phyloP scores from a whole-genome alignment of 2,888 invertebrate genomes.

The Xylota sylvarum region DNA sequence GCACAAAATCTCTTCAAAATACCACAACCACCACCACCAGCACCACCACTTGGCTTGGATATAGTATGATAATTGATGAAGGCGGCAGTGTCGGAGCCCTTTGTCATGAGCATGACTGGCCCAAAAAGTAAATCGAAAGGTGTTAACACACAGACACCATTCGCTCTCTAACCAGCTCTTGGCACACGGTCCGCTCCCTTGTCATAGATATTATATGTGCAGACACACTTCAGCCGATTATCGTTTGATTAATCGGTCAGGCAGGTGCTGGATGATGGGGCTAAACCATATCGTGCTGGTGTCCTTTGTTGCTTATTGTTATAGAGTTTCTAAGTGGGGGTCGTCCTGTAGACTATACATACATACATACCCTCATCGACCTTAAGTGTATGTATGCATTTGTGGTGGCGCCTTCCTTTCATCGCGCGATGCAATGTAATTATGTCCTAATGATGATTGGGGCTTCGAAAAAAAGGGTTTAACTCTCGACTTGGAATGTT shows the following conservation, averaged over 20 bases:
- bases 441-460: conserved; percentile 73
- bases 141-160: conserved; percentile 73
- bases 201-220: conserved; percentile 43
- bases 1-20: conserved; percentile 64
- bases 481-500: conserved; percentile 48
- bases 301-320: conserved; percentile 54
- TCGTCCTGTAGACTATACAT: conserved; percentile 40
- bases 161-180: conserved; percentile 37
- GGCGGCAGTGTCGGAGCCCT: conserved; percentile 65
- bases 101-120: conserved; percentile 72
- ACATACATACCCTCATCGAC: background rate
- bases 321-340: conserved; percentile 35
- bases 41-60: background rate
- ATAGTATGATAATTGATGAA: conserved; percentile 68
- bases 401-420: conserved; percentile 57
- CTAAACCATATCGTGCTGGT: conserved; percentile 55
- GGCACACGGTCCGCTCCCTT: conserved; percentile 35
- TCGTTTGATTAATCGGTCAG: conserved; percentile 75
- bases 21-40: conserved; percentile 19
- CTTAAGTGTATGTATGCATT: conserved; percentile 33
- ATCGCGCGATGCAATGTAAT: conserved; percentile 50
- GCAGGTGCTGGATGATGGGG: conserved; percentile 58
- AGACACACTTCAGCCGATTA: conserved; percentile 72
- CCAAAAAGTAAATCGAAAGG: conserved; percentile 70
- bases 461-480: conserved; percentile 52